phyloP scores from a whole-genome alignment of 1,140 invertebrate genomes.

The Drosophila mauritiana region DNA sequence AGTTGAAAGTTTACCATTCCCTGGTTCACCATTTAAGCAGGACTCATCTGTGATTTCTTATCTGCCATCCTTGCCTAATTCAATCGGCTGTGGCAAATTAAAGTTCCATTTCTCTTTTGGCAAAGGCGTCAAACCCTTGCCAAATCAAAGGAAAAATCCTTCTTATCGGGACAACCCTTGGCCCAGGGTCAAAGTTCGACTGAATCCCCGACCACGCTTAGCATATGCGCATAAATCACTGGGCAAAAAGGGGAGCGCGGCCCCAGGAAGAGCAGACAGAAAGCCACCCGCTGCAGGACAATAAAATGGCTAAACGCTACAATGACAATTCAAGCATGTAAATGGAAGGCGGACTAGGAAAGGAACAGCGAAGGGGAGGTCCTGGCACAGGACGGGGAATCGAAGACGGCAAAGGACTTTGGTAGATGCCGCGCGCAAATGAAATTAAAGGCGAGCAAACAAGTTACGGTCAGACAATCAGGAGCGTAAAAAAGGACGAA shows the following conservation, averaged over 20 bases:
- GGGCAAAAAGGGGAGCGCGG: constrained; percentile 21
- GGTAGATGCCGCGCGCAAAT: constrained; percentile 61
- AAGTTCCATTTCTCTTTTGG: constrained; percentile 68
- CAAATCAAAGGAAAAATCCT: constrained; percentile 50
- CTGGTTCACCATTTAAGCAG: not conserved
- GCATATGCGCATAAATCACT: constrained; percentile 83
- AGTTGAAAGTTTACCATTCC: not conserved
- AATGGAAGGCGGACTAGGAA: constrained; percentile 71
- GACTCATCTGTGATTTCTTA: not conserved
- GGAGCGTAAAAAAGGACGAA: constrained; percentile 63
- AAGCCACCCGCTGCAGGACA: constrained; percentile 54
- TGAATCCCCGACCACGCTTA: constrained; percentile 32
- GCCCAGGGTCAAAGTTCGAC: constrained; percentile 61
- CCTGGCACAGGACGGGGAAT: constrained; percentile 14
- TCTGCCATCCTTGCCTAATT: constrained; percentile 63
- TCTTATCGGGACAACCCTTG: constrained; percentile 53
- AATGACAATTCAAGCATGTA: constrained; percentile 84
- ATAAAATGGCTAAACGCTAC: constrained; percentile 83
- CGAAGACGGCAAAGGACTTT: constrained; percentile 16
- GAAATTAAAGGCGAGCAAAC: constrained; percentile 84
- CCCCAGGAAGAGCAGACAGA: constrained; percentile 27
- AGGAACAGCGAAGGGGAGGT: constrained; percentile 27
- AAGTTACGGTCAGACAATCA: constrained; percentile 83
- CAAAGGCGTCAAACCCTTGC: constrained; percentile 62
- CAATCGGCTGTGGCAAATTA: constrained; percentile 80